Evolutionary conservation across 2,888 invertebrate species (phyloP), one percentile per base, ranked within the genome.

Genomic region (Neoascia interrupta): DNA sequence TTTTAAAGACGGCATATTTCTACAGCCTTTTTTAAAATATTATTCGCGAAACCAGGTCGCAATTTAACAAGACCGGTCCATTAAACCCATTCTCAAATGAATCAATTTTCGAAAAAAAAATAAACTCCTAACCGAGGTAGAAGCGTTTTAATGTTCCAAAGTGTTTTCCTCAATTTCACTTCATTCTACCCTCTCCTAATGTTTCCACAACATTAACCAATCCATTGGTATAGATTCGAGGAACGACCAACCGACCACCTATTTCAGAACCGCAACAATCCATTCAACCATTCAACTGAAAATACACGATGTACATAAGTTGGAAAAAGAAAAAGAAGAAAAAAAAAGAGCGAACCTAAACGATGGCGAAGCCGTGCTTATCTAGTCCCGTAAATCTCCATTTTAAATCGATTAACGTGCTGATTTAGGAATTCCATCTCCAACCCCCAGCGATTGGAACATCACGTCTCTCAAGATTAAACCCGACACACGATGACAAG

Each of bases 361-460:
- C 23, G 23, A 34, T 18, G 8, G 8, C 43, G 11, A 39, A 34
- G 28, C 51, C 53, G 56, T 60, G 58, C 70, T 76, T 73, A 79
- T 79, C 79, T 61, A 43, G 31, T 36, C 51, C 60, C 66, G 73
- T 73, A 73, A 79, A 79, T 79, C 79, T 79, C 73, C 72, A 72
- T 79, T 79, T 79, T 73, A 79, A 73, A 79, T 79, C 79, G 79
- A 79, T 79, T 79, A 79, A 79, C 79, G 79, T 79, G 79, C 79
- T 66, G 79, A 79, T 79, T 79, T 79, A 61, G 72, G 34, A 73
- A 79, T 73, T 61, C 54, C 56, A 51, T 13, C 54, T 15, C 47
- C 47, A 41, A 21, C 28, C 28, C n/a, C 43, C 23, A 10, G 31
- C 21, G 56, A 28, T 11, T 5, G 8, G 28, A 58, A 73, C 39